phyloP scores from a whole-genome alignment of 1,140 invertebrate species.

The Elymnias hypermnestra region DNA sequence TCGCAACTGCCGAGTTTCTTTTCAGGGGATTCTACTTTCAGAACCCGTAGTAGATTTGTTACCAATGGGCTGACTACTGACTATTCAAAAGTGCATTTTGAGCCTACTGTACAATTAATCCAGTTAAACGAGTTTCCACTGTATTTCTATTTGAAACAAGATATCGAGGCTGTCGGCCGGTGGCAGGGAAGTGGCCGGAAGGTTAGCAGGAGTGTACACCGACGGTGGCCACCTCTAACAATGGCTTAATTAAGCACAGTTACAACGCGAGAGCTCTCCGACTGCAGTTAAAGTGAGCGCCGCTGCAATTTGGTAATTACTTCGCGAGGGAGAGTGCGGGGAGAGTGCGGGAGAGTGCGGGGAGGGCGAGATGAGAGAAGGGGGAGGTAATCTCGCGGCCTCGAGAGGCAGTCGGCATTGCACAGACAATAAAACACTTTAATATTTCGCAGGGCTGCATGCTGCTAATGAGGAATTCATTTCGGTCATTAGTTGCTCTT shows the following conservation, averaged over 20 bases:
- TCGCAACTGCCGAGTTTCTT: no score
- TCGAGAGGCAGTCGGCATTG: slow-evolving; percentile 28
- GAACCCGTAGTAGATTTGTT: no score
- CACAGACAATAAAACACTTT: slow-evolving; percentile 38
- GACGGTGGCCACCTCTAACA: slow-evolving; percentile 31
- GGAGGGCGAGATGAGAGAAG: slow-evolving; percentile 16
- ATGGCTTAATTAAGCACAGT: slow-evolving; percentile 54
- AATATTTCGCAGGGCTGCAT: slow-evolving; percentile 27
- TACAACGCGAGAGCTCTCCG: slow-evolving; percentile 36
- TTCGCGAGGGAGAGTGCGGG: slow-evolving; percentile 9
- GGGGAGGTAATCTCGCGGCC: slow-evolving; percentile 30
- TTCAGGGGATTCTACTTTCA: no score
- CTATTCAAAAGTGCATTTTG: no score
- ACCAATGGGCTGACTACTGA: no score
- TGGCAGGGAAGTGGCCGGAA: no score
- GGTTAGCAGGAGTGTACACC: no score
- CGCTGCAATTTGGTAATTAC: slow-evolving; percentile 54
- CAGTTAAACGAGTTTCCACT: no score
- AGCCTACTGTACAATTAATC: no score
- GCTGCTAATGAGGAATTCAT: slow-evolving; percentile 35
- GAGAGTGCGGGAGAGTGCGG: slow-evolving; percentile 1
- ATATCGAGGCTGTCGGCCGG: no score
- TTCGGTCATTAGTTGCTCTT: slow-evolving; percentile 27
- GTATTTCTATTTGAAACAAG: no score
- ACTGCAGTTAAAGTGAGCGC: slow-evolving; percentile 40